These are phyloP conservation scores for Aphidius ervi DNA, from an alignment of 1,140 invertebrate genomes.

Conservation along the genomic window DNA sequence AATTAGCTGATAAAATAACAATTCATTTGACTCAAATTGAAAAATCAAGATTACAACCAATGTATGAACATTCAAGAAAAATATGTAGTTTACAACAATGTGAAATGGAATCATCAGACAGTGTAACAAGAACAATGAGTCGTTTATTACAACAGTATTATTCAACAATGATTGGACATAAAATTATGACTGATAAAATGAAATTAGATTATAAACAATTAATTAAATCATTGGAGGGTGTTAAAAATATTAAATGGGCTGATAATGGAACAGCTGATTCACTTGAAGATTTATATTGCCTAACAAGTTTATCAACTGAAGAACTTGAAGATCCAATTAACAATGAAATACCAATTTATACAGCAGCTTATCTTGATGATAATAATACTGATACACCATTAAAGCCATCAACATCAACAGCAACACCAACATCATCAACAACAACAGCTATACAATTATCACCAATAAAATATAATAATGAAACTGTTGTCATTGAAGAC, in stretches of 20 bases:
- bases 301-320: slow-evolving; percentile 34
- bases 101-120: slow-evolving; percentile 39
- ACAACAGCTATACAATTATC: neutral
- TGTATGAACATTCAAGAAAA: slow-evolving; percentile 42
- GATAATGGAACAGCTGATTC: slow-evolving; percentile 30
- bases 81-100: slow-evolving; percentile 42
- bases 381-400: slow-evolving; percentile 13
- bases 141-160: slow-evolving; percentile 43
- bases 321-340: slow-evolving; percentile 28
- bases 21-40: slow-evolving; percentile 34
- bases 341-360: slow-evolving; percentile 28
- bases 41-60: slow-evolving; percentile 33
- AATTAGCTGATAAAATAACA: slow-evolving; percentile 29
- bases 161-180: slow-evolving; percentile 36
- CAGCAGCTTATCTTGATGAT: slow-evolving; percentile 18
- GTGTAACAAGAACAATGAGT: slow-evolving; percentile 39
- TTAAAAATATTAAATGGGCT: slow-evolving; percentile 51
- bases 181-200: slow-evolving; percentile 41
- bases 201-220: slow-evolving; percentile 45
- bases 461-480: slow-evolving; percentile 16
- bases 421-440: slow-evolving; percentile 15
- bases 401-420: neutral
- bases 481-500: slow-evolving; percentile 21
- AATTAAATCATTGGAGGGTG: slow-evolving; percentile 46
- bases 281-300: slow-evolving; percentile 35